These are phyloP conservation scores for Heliopora coerulea DNA, from an alignment of 92 coral and sea anemone genomes.

Conservation along the genomic window DNA sequence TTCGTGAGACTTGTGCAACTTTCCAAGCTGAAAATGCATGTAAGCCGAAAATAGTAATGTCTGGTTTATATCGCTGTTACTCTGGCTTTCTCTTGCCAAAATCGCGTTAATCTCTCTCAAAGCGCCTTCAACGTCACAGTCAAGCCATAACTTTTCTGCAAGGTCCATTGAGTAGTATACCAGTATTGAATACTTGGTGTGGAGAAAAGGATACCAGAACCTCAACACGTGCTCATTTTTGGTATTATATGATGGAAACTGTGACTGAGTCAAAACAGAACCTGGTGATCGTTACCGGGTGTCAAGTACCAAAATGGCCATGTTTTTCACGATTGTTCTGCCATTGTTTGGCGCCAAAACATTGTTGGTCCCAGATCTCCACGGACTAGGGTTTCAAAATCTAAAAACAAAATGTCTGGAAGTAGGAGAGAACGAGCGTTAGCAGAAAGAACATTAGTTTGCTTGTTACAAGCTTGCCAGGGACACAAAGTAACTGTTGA, in stretches of 20 bases:
- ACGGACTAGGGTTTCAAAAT: too few relatives aligned
- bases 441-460: slow-evolving; percentile 77
- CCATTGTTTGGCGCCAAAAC: too few relatives aligned
- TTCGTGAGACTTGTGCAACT: not conserved
- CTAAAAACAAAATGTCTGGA: slow-evolving; percentile 84
- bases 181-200: too few relatives aligned
- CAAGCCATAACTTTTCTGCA: slow-evolving; percentile 26
- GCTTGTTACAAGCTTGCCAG: slow-evolving; percentile 83
- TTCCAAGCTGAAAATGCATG: slow-evolving; percentile 15
- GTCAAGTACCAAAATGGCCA: too few relatives aligned
- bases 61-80: not conserved
- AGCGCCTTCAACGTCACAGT: slow-evolving; percentile 5
- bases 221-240: too few relatives aligned
- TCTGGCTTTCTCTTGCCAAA: not conserved
- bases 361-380: too few relatives aligned
- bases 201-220: too few relatives aligned
- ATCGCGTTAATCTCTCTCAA: slow-evolving; percentile 16
- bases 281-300: too few relatives aligned
- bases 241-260: too few relatives aligned
- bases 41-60: slow-evolving; percentile 8
- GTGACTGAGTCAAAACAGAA: too few relatives aligned
- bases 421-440: slow-evolving; percentile 73
- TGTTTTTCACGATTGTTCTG: too few relatives aligned
- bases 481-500: slow-evolving; percentile 89
- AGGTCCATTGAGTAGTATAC: not conserved